Evolutionary conservation across 2,113 vertebrate species (phyloP).

Genomic region (Sitta europaea): DNA sequence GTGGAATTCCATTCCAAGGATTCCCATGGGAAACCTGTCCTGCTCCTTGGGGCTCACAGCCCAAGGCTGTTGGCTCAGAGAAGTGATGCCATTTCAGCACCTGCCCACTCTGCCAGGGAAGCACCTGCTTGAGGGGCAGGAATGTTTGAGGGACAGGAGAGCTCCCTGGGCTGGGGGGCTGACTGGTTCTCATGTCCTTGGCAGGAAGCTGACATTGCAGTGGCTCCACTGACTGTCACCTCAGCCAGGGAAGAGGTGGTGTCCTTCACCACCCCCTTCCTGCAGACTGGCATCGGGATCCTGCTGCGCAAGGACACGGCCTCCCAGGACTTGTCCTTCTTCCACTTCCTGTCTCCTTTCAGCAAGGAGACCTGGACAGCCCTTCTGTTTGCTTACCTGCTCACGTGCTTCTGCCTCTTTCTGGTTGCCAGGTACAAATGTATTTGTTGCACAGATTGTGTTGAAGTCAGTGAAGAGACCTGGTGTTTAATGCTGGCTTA

Average conservation of each 20-base stretch:
- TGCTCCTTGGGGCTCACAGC: neutral
- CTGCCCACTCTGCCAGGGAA: neutral
- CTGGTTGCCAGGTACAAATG: constrained; percentile 78
- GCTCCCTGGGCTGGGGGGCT: neutral
- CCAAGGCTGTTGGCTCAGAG: neutral
- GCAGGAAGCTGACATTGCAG: constrained; percentile 84
- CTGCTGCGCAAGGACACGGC: constrained; percentile 71
- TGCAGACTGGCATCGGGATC: constrained; percentile 86
- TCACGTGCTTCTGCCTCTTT: constrained; percentile 82
- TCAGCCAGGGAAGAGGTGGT: constrained; percentile 75
- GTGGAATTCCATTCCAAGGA: neutral
- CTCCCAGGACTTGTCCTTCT: constrained; percentile 62
- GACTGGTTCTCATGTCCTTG: neutral
- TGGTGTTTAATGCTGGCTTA: no score
- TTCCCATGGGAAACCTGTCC: neutral
- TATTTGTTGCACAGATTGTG: neutral
- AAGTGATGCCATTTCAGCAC: neutral
- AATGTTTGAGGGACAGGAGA: neutral
- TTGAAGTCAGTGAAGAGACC: neutral
- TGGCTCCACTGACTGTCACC: constrained; percentile 82
- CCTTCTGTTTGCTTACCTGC: constrained; percentile 79
- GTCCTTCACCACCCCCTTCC: constrained; percentile 85
- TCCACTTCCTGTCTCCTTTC: constrained; percentile 84
- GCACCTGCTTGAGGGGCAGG: neutral
- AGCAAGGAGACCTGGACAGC: constrained; percentile 84